phyloP scores from a whole-genome alignment of 2,113 vertebrate species.

The Lates calcarifer region DNA sequence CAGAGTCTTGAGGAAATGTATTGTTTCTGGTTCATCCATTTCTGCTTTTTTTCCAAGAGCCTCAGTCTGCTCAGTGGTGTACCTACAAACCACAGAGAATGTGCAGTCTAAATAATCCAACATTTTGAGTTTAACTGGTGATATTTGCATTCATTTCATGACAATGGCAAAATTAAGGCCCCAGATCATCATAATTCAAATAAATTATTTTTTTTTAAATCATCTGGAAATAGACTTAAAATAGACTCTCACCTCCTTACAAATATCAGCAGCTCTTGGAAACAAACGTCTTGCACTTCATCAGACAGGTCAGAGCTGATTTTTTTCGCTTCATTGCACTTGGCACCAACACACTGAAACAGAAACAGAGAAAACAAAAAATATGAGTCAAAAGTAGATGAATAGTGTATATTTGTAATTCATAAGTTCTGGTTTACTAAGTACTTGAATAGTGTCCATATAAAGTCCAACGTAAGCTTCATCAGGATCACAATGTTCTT shows the following conservation, averaged over 20 bases:
- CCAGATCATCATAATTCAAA: background rate
- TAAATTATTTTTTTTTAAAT: too few species aligned
- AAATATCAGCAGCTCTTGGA: conserved; percentile 65
- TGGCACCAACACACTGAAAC: conserved; percentile 47
- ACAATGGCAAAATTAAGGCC: background rate
- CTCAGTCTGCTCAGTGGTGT: conserved; percentile 17
- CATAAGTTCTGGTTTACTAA: background rate
- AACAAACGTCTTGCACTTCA: conserved; percentile 51
- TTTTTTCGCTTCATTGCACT: background rate
- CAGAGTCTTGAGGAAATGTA: conserved; percentile 59
- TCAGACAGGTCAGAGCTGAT: conserved; percentile 26
- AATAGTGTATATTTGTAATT: too few species aligned
- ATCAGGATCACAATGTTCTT: background rate
- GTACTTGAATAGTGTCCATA: conserved; percentile 76
- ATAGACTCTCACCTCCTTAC: conserved; percentile 55
- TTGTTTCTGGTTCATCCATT: conserved; percentile 8
- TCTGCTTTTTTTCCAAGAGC: background rate
- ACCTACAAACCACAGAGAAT: conserved; percentile 46
- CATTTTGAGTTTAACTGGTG: background rate
- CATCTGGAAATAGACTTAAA: too few species aligned
- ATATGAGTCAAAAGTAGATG: too few species aligned
- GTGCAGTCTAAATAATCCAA: background rate
- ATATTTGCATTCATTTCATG: background rate
- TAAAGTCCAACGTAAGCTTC: conserved; percentile 64
- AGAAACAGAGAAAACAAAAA: background rate